These are phyloP conservation scores for Mus musculus DNA, from an alignment of 2,113 vertebrate species.

Conservation along the genomic window GRCm39 chr16:95035001-95035500, in stretches of 20 bases:
- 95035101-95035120: not conserved
- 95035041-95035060: not conserved
- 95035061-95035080: not conserved
- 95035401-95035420: not conserved
- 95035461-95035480: not conserved
- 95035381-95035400: not conserved
- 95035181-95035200: not conserved
- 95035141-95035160: not conserved
- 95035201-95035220: not conserved
- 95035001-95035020: not conserved
- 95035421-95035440: not conserved
- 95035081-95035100: not conserved
- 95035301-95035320: not conserved
- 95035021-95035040: not conserved
- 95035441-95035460: not conserved
- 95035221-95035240: not conserved
- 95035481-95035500: not conserved
- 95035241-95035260: not conserved
- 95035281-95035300: not conserved
- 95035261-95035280: not conserved
- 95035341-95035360: not conserved
- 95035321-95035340: not conserved
- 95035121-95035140: too few species aligned
- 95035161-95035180: not conserved
- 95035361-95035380: too few species aligned